phyloP scores from a whole-genome alignment of 2,797 vertebrate species.

The Mormyrops boulengeri region DNA sequence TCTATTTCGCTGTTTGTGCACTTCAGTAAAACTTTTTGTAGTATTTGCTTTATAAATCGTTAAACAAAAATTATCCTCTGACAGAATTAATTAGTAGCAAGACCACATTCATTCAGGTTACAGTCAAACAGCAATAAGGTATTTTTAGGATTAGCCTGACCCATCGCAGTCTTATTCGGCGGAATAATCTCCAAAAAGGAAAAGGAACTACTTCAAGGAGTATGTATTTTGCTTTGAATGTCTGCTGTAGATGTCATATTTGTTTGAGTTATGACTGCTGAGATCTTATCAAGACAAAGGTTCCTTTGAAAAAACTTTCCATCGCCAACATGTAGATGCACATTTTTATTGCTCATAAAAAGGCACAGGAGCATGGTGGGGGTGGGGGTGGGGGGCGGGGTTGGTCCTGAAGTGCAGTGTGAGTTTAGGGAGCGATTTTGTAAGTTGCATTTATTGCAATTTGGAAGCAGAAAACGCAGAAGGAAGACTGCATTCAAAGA shows the following conservation, averaged over 20 bases:
- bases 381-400: no score
- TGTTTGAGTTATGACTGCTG: not conserved
- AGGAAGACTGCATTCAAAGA: not conserved
- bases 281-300: conserved; percentile 2
- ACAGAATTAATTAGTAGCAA: not conserved
- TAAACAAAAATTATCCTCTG: not conserved
- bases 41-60: no score
- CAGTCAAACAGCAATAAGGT: not conserved
- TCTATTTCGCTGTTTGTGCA: not conserved
- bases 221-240: not conserved
- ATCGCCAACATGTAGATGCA: not conserved
- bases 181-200: not conserved
- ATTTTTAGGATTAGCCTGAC: not conserved
- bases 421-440: not conserved
- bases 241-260: not conserved
- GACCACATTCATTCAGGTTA: not conserved
- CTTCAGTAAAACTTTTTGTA: no score
- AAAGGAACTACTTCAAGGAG: not conserved
- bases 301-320: not conserved
- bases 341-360: not conserved
- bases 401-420: no score
- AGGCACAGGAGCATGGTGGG: not conserved
- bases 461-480: not conserved
- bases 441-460: not conserved
- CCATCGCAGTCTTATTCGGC: not conserved